Evolutionary conservation across 2,888 invertebrate species (phyloP).

Genomic region (Ommatoiulus sabulosus): DNA sequence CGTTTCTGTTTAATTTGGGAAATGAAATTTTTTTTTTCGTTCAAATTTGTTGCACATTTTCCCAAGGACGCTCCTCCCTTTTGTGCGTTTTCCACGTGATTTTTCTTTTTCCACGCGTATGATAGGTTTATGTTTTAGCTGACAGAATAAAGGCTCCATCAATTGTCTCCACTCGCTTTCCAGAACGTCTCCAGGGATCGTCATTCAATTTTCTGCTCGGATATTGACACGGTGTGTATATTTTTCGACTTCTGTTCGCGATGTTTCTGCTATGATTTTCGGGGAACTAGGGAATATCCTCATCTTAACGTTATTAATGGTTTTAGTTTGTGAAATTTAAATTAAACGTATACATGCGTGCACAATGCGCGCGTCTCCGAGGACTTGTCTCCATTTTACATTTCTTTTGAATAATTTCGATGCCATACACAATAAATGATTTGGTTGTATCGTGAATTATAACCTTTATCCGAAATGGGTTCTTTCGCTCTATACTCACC

Average conservation of each 20-base stretch:
- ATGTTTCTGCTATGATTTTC: constrained; percentile 50
- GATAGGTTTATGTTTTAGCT: constrained; percentile 48
- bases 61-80: not conserved
- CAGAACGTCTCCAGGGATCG: constrained; percentile 46
- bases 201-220: constrained; percentile 53
- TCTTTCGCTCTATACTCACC: not conserved
- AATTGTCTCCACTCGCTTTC: constrained; percentile 44
- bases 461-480: constrained; percentile 31
- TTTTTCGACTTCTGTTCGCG: constrained; percentile 48
- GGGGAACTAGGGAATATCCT: constrained; percentile 44
- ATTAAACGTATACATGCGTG: constrained; percentile 50
- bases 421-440: constrained; percentile 48
- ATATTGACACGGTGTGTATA: constrained; percentile 53
- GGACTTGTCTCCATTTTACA: constrained; percentile 45
- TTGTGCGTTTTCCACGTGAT: constrained; percentile 10
- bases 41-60: not conserved
- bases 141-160: constrained; percentile 39
- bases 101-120: constrained; percentile 3
- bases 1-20: not conserved
- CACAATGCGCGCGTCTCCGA: constrained; percentile 6
- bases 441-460: constrained; percentile 44
- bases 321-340: constrained; percentile 53
- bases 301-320: constrained; percentile 54
- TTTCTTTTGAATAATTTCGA: constrained; percentile 45
- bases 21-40: not conserved